phyloP scores from a whole-genome alignment of 2,888 invertebrate genomes.

The Vandiemenella viatica region DNA sequence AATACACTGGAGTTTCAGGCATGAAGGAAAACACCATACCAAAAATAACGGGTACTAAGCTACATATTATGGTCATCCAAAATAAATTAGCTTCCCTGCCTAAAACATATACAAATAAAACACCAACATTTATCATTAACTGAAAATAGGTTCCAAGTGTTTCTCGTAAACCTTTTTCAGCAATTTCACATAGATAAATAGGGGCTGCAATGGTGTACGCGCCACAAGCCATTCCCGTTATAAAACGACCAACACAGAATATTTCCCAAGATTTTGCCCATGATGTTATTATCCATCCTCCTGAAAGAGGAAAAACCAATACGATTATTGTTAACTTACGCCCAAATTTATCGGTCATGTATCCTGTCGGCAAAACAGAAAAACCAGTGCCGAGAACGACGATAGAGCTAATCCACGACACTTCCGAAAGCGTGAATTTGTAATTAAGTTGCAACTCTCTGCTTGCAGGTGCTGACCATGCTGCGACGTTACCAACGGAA shows the following conservation, averaged over 20 bases:
- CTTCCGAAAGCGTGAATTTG: constrained; percentile 27
- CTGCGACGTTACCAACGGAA: constrained; percentile 57
- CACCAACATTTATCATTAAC: constrained; percentile 69
- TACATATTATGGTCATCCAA: constrained; percentile 47
- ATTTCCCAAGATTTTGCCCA: constrained; percentile 46
- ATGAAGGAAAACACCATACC: constrained; percentile 58
- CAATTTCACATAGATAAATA: constrained; percentile 72
- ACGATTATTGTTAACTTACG: constrained; percentile 52
- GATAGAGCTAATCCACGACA: constrained; percentile 57
- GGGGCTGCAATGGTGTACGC: constrained; percentile 73
- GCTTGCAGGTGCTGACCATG: constrained; percentile 61
- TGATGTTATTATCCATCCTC: constrained; percentile 60
- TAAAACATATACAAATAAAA: constrained; percentile 57
- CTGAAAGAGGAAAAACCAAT: constrained; percentile 47
- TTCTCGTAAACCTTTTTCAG: constrained; percentile 69
- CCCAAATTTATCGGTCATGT: constrained; percentile 50
- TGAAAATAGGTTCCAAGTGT: constrained; percentile 77
- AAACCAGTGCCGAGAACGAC: constrained; percentile 58
- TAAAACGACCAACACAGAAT: constrained; percentile 49
- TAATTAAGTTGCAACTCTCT: constrained; percentile 35
- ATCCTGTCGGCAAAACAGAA: constrained; percentile 57
- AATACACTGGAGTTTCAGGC: constrained; percentile 69
- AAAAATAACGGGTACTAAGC: constrained; percentile 50
- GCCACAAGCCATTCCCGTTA: constrained; percentile 61
- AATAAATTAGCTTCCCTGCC: constrained; percentile 44